Conservation (phyloP, 2,888 invertebrate species). For the Eledona agricola region DNA sequence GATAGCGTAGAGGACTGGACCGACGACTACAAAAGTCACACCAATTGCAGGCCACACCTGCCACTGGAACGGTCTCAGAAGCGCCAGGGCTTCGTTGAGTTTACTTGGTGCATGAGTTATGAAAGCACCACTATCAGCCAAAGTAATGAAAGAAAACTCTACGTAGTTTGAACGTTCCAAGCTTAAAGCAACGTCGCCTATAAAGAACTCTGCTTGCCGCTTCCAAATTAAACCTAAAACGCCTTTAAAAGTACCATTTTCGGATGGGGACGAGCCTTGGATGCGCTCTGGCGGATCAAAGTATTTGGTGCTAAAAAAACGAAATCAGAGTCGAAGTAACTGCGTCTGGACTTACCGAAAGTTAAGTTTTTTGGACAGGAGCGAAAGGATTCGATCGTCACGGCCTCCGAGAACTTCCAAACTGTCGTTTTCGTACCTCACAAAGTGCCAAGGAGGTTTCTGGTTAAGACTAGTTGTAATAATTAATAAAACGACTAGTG, state of each 20-base stretch:
- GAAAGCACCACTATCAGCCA: slow-evolving; percentile 81
- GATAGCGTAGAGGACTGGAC: slow-evolving; percentile 74
- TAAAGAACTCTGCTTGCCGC: slow-evolving; percentile 76
- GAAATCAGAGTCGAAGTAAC: slow-evolving; percentile 1
- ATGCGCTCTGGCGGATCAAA: slow-evolving; percentile 78
- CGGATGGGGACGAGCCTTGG: slow-evolving; percentile 72
- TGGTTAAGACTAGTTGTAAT: no score
- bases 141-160: slow-evolving; percentile 79
- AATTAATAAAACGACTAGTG: no score
- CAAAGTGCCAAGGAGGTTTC: slow-evolving; percentile 82
- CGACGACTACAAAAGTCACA: slow-evolving; percentile 71
- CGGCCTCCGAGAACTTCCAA: slow-evolving; percentile 73
- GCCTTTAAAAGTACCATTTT: slow-evolving; percentile 75
- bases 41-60: slow-evolving; percentile 80
- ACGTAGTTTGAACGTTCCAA: slow-evolving; percentile 76
- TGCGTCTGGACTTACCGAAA: slow-evolving; percentile 73
- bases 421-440: slow-evolving; percentile 68
- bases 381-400: slow-evolving; percentile 73
- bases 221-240: slow-evolving; percentile 76
- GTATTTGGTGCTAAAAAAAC: slow-evolving; percentile 68
- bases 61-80: slow-evolving; percentile 77
- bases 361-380: slow-evolving; percentile 74
- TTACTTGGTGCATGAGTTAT: slow-evolving; percentile 78
- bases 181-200: slow-evolving; percentile 79
- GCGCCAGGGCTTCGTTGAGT: slow-evolving; percentile 77